Evolutionary conservation across 2,888 invertebrate genomes (phyloP).

Genomic region (Lapara coniferarum): DNA sequence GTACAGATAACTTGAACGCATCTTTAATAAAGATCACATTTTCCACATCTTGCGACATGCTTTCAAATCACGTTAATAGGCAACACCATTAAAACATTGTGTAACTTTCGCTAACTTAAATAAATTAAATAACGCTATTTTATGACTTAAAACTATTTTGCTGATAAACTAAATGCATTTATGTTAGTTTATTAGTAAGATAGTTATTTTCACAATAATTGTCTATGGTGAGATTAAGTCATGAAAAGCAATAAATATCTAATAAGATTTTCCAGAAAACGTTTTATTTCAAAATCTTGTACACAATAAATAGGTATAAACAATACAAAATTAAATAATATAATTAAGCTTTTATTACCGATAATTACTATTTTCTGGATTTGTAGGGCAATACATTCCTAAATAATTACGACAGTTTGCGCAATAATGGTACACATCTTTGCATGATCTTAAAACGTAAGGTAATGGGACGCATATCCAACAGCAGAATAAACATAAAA

Average conservation of each 20-base stretch:
- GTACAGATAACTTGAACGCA: constrained; percentile 45
- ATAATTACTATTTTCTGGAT: constrained; percentile 49
- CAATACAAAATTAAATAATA: not conserved
- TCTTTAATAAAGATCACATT: constrained; percentile 53
- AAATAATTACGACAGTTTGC: constrained; percentile 69
- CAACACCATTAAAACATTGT: constrained; percentile 28
- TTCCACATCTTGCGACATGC: constrained; percentile 41
- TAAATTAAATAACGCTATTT: not conserved
- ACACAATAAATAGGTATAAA: not conserved
- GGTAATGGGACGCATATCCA: constrained; percentile 76
- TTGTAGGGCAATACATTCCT: constrained; percentile 75
- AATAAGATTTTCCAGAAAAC: constrained; percentile 1
- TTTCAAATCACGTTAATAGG: constrained; percentile 26
- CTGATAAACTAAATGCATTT: not conserved
- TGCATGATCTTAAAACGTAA: constrained; percentile 73
- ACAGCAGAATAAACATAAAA: constrained; percentile 72
- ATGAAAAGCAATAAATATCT: constrained; percentile 16
- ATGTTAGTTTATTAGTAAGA: not conserved
- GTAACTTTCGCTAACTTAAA: not conserved
- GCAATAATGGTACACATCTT: constrained; percentile 77
- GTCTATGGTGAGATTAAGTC: constrained; percentile 19
- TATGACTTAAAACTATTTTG: not conserved
- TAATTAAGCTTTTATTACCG: constrained; percentile 6
- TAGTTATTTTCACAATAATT: not conserved
- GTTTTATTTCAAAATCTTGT: constrained; percentile 1